These are phyloP conservation scores for Helicolenus hilgendorfi DNA, from an alignment of 2,797 vertebrate genomes.

Conservation along the genomic window DNA sequence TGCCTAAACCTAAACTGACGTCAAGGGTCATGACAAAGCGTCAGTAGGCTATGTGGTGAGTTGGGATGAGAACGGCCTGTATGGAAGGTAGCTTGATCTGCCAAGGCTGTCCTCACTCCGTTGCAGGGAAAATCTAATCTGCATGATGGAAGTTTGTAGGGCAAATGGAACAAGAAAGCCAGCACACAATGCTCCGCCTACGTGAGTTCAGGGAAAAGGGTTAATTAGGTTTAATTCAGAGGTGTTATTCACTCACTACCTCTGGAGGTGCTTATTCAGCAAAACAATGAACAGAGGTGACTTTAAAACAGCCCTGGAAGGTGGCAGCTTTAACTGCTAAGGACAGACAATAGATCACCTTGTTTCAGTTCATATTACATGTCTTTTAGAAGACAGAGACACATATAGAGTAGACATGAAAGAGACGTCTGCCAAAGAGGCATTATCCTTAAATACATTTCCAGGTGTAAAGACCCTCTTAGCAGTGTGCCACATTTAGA, in stretches of 20 bases:
- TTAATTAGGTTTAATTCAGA: slow-evolving; percentile 79
- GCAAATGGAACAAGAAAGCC: slow-evolving; percentile 28
- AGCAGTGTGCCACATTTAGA: slow-evolving; percentile 1
- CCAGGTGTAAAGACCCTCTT: background rate
- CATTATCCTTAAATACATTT: slow-evolving; percentile 1
- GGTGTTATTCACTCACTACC: slow-evolving; percentile 48
- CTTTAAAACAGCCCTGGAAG: slow-evolving; percentile 61
- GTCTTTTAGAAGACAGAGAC: slow-evolving; percentile 20
- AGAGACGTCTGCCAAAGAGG: background rate
- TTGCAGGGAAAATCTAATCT: slow-evolving; percentile 20
- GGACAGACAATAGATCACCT: slow-evolving; percentile 6
- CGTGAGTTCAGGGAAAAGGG: slow-evolving; percentile 56
- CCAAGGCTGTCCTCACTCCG: background rate
- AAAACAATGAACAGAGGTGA: slow-evolving; percentile 69
- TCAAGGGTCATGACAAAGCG: no score
- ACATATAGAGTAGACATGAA: background rate
- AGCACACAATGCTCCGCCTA: slow-evolving; percentile 13
- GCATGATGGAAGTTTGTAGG: slow-evolving; percentile 30
- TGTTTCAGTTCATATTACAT: background rate
- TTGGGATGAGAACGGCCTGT: no score
- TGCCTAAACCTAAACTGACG: no score
- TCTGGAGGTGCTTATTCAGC: slow-evolving; percentile 68
- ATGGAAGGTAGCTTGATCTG: background rate
- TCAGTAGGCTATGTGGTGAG: no score
- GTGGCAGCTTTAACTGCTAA: slow-evolving; percentile 30